These are phyloP conservation scores for Apeira syringaria DNA, from an alignment of 2,888 invertebrate genomes.

Conservation along the genomic window DNA sequence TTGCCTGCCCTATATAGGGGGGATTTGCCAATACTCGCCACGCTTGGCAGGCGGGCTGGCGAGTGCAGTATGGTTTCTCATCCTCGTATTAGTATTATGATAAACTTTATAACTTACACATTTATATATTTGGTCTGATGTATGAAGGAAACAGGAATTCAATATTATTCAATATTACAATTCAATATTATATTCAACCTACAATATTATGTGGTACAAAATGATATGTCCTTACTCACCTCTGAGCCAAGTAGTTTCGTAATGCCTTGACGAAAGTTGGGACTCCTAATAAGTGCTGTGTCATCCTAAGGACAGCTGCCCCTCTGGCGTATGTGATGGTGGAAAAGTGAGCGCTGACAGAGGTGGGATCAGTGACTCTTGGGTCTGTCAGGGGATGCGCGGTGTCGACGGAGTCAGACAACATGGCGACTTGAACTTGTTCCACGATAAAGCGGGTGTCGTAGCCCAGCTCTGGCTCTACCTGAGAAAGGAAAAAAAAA, in stretches of 20 bases:
- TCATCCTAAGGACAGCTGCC: conserved; percentile 86
- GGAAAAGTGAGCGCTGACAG: conserved; percentile 86
- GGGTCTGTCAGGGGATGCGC: conserved; percentile 84
- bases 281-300: conserved; percentile 84
- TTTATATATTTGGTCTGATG: no score
- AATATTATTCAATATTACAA: no score
- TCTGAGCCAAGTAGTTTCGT: conserved; percentile 72
- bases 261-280: conserved; percentile 79
- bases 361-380: conserved; percentile 78
- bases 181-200: no score
- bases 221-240: conserved; percentile 51
- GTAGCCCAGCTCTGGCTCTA: conserved; percentile 56
- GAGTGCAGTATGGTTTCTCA: no score
- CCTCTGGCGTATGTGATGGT: conserved; percentile 88
- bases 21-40: no score
- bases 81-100: no score
- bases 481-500: conserved; percentile 1
- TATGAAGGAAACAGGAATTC: no score
- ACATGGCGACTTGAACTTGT: conserved; percentile 86
- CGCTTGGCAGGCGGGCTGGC: no score
- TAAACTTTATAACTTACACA: no score
- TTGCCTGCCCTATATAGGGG: no score
- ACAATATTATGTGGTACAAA: no score
- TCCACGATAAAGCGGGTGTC: conserved; percentile 85
- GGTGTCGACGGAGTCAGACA: conserved; percentile 78